These are phyloP conservation scores for Perizoma affinitatum DNA, from an alignment of 2,888 invertebrate species.

Conservation along the genomic window DNA sequence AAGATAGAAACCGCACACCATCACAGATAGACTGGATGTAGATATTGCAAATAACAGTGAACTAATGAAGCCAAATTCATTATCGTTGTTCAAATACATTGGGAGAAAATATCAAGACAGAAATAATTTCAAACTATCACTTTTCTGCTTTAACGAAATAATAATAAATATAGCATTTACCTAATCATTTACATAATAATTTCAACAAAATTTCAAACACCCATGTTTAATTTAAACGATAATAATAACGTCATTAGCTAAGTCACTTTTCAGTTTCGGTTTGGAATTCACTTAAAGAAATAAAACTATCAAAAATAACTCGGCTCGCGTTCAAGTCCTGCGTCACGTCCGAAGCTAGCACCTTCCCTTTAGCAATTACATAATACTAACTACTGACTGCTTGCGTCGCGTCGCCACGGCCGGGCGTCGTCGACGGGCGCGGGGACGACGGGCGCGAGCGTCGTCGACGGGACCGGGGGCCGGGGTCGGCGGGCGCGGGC, in stretches of 20 bases:
- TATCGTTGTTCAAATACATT: conserved; percentile 67
- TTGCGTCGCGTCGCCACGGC: conserved; percentile 60
- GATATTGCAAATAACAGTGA: conserved; percentile 51
- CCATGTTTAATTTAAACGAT: conserved; percentile 73
- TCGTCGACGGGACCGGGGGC: conserved; percentile 40
- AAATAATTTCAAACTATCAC: conserved; percentile 82
- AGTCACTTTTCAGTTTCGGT: conserved; percentile 76
- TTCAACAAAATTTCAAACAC: conserved; percentile 83
- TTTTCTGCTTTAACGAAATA: conserved; percentile 76
- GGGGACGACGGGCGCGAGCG: conserved; percentile 31
- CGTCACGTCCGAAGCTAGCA: conserved; percentile 84
- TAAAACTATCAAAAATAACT: conserved; percentile 84
- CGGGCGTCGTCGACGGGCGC: conserved; percentile 52
- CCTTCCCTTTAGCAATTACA: conserved; percentile 82
- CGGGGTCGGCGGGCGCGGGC: conserved; percentile 49
- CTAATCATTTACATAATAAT: conserved; percentile 83
- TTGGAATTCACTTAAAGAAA: conserved; percentile 82
- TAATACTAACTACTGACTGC: conserved; percentile 83
- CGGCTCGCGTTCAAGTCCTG: conserved; percentile 81
- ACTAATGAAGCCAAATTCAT: conserved; percentile 63
- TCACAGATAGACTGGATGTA: conserved; percentile 51
- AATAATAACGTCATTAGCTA: conserved; percentile 69
- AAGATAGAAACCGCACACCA: conserved; percentile 42
- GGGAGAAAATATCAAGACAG: conserved; percentile 80
- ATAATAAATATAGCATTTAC: conserved; percentile 82